Evolutionary conservation across 2,113 vertebrate genomes (phyloP).

Genomic region (Aix galericulata): DNA sequence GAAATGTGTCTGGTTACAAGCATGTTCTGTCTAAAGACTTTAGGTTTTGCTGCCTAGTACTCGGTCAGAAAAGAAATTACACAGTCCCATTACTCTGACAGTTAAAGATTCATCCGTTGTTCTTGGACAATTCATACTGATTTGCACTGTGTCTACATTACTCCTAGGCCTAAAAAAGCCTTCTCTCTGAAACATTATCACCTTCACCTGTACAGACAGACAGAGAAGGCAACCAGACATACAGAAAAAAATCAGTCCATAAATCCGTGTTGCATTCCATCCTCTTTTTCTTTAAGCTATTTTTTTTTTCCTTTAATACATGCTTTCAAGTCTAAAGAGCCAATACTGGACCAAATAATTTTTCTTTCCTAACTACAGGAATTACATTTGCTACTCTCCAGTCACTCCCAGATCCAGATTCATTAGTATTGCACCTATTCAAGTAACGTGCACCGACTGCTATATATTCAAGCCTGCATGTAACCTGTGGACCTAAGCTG

Average conservation of each 20-base stretch:
- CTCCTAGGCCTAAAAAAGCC: slow-evolving; percentile 20
- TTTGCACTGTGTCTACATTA: not conserved
- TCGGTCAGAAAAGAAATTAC: slow-evolving; percentile 46
- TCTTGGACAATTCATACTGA: slow-evolving; percentile 41
- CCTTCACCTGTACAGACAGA: not conserved
- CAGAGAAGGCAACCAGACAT: slow-evolving; percentile 31
- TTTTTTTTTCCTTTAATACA: not conserved
- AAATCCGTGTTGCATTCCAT: not conserved
- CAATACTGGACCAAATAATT: not conserved
- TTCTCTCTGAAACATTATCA: slow-evolving; percentile 31
- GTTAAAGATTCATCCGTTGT: not conserved
- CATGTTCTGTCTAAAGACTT: not conserved
- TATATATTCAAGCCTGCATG: not conserved
- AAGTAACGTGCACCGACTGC: not conserved
- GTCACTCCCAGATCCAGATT: not conserved
- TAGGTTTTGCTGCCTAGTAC: not conserved
- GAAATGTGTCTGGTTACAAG: not conserved
- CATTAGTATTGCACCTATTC: not conserved
- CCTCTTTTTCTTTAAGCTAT: not conserved
- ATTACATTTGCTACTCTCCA: not conserved
- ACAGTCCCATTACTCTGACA: not conserved
- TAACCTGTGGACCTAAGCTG: not conserved
- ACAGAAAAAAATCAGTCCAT: not conserved
- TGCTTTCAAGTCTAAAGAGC: not conserved
- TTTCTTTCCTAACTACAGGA: not conserved